A percentile compares a stretch with the other conserved stretches of the same genome.
Conservation (phyloP, 2,888 invertebrate species). For the Trichacis sp. region DNA sequence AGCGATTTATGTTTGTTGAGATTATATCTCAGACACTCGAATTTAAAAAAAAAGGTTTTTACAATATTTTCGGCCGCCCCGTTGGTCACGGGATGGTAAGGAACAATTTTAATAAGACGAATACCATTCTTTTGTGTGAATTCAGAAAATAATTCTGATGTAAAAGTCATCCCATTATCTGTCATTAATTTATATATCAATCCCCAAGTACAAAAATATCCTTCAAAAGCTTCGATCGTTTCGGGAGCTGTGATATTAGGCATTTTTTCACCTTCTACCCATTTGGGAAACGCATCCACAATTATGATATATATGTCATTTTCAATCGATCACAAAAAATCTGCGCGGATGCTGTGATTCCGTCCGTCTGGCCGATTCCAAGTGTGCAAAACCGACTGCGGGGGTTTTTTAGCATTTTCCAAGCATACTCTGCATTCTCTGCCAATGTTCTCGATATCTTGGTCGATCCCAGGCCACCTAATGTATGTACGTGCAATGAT, state of each 20-base stretch:
- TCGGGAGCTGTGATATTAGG: slow-evolving; percentile 22
- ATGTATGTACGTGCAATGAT: slow-evolving; percentile 43
- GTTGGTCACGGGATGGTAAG: slow-evolving; percentile 22
- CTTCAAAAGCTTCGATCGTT: slow-evolving; percentile 32
- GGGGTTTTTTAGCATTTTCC: slow-evolving; percentile 33
- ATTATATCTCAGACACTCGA: too few relatives aligned
- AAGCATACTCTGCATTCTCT: slow-evolving; percentile 38
- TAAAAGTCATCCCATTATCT: slow-evolving; percentile 43
- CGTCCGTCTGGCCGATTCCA: slow-evolving; percentile 43
- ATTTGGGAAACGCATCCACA: slow-evolving; percentile 42
- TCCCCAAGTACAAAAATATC: slow-evolving; percentile 41
- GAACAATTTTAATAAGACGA: slow-evolving; percentile 11
- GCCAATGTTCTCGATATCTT: slow-evolving; percentile 34
- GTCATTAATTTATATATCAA: slow-evolving; percentile 35
- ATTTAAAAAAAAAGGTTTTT: too few relatives aligned
- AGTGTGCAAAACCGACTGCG: slow-evolving; percentile 23
- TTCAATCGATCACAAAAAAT: slow-evolving; percentile 39
- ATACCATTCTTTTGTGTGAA: slow-evolving; percentile 19
- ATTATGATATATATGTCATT: slow-evolving; percentile 46
- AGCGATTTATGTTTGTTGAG: too few relatives aligned
- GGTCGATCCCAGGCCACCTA: slow-evolving; percentile 43
- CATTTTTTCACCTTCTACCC: slow-evolving; percentile 44
- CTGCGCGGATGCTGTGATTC: slow-evolving; percentile 34
- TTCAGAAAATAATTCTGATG: slow-evolving; percentile 15
- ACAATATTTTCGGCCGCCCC: too few relatives aligned